Conservation (phyloP, 2,113 vertebrate genomes). For the Pygathrix nemaeus region DNA sequence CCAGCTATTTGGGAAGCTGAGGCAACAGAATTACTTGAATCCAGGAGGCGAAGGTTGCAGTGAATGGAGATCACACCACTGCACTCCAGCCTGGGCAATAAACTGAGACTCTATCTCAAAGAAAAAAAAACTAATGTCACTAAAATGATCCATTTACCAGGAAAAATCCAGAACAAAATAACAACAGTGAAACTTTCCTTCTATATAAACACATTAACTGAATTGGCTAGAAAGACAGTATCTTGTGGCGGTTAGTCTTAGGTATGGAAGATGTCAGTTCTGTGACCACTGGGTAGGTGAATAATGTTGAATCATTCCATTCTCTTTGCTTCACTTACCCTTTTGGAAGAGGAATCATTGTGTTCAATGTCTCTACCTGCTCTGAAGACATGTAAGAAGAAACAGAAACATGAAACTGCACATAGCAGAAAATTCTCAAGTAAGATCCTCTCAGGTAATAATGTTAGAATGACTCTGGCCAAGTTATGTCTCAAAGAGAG, state of each 20-base stretch:
- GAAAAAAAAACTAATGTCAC: background rate
- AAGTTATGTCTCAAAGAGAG: background rate
- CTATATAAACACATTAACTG: background rate
- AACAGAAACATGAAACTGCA: background rate
- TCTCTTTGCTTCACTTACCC: constrained; percentile 23
- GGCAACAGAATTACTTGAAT: no score
- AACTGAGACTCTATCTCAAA: no score
- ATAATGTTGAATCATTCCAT: background rate
- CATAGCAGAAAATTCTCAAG: background rate
- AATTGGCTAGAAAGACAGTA: constrained; percentile 14
- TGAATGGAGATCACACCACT: no score
- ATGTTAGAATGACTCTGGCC: background rate
- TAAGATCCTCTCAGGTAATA: background rate
- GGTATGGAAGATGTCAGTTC: background rate
- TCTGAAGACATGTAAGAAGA: background rate
- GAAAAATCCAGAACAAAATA: background rate
- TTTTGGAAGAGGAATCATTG: background rate
- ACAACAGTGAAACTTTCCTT: background rate
- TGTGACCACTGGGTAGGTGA: background rate
- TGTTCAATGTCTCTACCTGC: background rate
- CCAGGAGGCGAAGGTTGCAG: no score
- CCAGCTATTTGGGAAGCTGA: no score
- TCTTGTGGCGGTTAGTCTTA: background rate
- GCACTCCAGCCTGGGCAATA: no score
- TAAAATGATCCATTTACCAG: background rate